phyloP scores from a whole-genome alignment of 2,797 vertebrate genomes.

The Platalea minor region DNA sequence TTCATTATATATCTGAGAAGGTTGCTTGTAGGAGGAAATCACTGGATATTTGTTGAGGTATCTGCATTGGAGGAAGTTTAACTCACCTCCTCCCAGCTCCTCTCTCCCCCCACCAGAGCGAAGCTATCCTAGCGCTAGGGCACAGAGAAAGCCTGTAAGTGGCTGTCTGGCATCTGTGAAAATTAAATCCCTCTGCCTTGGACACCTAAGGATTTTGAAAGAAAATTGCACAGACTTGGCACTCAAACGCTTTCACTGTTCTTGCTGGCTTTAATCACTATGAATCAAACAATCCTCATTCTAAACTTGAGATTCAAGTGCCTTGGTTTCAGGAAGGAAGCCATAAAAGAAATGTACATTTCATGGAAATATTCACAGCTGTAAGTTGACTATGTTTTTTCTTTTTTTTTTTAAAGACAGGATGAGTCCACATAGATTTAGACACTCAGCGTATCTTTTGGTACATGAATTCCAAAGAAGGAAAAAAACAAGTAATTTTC shows the following conservation, averaged over 20 bases:
- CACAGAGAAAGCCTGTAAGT: neutral
- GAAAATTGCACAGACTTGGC: neutral
- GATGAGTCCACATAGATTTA: neutral
- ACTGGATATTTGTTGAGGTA: neutral
- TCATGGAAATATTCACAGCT: neutral
- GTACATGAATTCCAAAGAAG: neutral
- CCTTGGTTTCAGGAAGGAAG: conserved; percentile 12
- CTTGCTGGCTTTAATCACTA: neutral
- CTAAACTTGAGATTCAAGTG: neutral
- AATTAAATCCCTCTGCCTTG: conserved; percentile 4
- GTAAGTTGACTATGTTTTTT: neutral
- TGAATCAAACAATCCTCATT: neutral
- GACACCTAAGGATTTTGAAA: neutral
- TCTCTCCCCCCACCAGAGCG: neutral
- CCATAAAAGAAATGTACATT: neutral
- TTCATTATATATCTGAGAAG: neutral
- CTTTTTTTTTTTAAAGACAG: neutral
- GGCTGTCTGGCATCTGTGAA: neutral
- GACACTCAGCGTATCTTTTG: neutral
- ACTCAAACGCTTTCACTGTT: neutral
- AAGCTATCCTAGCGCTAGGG: neutral
- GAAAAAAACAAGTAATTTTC: neutral
- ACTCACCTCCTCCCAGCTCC: neutral
- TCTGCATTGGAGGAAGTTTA: neutral
- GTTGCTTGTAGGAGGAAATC: neutral